A percentile compares a stretch with the other conserved stretches of the same genome.
These are phyloP conservation scores for Rhea pennata DNA, from an alignment of 2,113 vertebrate species.

Conservation along the genomic window DNA sequence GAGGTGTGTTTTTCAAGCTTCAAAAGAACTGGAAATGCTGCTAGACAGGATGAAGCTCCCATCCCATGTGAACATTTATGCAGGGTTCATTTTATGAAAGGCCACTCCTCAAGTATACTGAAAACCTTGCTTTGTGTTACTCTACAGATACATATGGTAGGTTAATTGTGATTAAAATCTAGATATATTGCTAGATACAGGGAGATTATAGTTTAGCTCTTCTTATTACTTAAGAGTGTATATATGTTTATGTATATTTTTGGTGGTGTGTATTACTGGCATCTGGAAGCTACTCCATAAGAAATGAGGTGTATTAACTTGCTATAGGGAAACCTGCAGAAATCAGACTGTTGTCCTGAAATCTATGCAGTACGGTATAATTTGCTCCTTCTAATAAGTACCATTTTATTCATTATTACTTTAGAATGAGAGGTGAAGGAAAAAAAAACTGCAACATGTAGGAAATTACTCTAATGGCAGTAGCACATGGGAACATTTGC, in stretches of 20 bases:
- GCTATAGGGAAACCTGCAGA: not conserved
- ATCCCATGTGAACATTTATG: not conserved
- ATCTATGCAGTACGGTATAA: not conserved
- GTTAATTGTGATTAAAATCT: not conserved
- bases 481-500: slow-evolving; percentile 71
- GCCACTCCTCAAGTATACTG: not conserved
- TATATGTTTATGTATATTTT: not conserved
- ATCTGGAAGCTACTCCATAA: not conserved
- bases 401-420: not conserved
- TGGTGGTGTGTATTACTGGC: not conserved
- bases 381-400: not conserved
- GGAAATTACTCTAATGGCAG: slow-evolving; percentile 64
- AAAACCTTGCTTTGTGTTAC: not conserved
- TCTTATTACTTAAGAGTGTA: not conserved
- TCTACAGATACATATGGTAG: not conserved
- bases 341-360: not conserved
- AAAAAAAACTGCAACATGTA: not conserved
- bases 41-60: not conserved
- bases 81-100: not conserved
- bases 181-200: not conserved
- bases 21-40: not conserved
- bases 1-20: not conserved
- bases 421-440: slow-evolving; percentile 26
- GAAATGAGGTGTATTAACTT: not conserved
- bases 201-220: not conserved